Evolutionary conservation across 2,888 invertebrate genomes (phyloP).

Genomic region (Salticus scenicus): DNA sequence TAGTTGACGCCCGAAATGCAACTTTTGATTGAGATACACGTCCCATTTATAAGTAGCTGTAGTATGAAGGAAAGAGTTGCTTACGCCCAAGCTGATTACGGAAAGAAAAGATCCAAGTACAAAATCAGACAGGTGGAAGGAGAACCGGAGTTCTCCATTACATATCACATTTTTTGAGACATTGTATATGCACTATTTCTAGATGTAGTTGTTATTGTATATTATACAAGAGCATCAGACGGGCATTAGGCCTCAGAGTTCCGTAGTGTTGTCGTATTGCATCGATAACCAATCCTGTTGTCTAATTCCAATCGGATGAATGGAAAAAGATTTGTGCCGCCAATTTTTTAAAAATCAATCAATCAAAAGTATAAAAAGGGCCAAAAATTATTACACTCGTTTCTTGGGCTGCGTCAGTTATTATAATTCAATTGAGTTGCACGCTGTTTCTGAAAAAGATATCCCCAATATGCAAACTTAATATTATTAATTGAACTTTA

Average conservation of each 20-base stretch:
- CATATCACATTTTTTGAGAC: constrained; percentile 71
- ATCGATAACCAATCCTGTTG: constrained; percentile 65
- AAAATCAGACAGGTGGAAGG: constrained; percentile 70
- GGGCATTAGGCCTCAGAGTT: constrained; percentile 68
- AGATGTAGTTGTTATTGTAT: constrained; percentile 71
- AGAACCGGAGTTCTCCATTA: constrained; percentile 70
- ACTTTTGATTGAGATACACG: constrained; percentile 60
- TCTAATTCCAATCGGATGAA: constrained; percentile 52
- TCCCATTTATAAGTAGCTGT: constrained; percentile 58
- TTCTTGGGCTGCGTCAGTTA: constrained; percentile 42
- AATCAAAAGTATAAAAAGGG: constrained; percentile 43
- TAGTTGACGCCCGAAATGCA: constrained; percentile 67
- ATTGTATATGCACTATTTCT: constrained; percentile 71
- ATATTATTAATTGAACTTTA: background rate
- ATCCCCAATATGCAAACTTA: background rate
- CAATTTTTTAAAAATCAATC: constrained; percentile 52
- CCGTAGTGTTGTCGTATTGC: constrained; percentile 69
- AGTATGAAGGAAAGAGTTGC: constrained; percentile 68
- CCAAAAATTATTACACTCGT: constrained; percentile 47
- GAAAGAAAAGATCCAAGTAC: constrained; percentile 63
- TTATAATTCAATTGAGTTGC: constrained; percentile 49
- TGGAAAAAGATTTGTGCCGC: constrained; percentile 61
- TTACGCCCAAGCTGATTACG: constrained; percentile 68
- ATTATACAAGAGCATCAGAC: constrained; percentile 70
- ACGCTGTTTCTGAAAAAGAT: constrained; percentile 19